Evolutionary conservation across 1,140 invertebrate genomes (phyloP), one percentile per base, ranked within the genome.

Genomic region (Belonocnema kinseyi): DNA sequence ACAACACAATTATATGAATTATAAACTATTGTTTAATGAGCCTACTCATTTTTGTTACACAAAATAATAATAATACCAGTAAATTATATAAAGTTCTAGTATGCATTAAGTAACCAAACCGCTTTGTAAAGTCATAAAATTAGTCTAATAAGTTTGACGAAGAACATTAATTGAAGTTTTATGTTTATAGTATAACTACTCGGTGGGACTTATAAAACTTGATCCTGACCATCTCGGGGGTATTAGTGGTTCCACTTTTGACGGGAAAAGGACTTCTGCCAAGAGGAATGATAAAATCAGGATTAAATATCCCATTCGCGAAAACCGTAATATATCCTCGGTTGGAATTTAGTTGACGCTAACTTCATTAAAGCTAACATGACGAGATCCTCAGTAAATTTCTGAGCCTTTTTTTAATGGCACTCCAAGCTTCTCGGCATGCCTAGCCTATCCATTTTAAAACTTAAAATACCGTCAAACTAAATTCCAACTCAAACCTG

Each of bases 341-440:
- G 58, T 66, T 40, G 61, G 61, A 66, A 66, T 66, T 66, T 66
- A 66, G 21, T 46, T 10, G 33, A 33, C 33, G 33, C 40, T 66
- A 66, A 66, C 61, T 66, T 66, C 61, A 66, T 66, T 66, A 66
- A 66, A 33, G 26, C n/a, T 40, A 33, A 66, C 61, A 66, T n/a
- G 33, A 66, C 61, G 61, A 33, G 26, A 40, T 40, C 33, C 26
- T 33, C n/a, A 40, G 0, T 66, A 33, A 66, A 66, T 66, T 66
- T 66, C 61, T 40, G 21, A 66, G 13, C 61, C 26, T 66, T n/a
- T 33, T 66, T 66, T 46, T 66, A 66, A 66, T 66, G 14, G 16
- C 11, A 46, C 40, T 46, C 10, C 40, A 46, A 46, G 10, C 61
- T 66, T 33, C 40, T 66, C 26, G 33, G 3, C n/a, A 14, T 16